Percentiles rank a stretch among this genome's conserved stretches.
These are phyloP conservation scores for Argyresthia goedartella DNA, from an alignment of 2,888 invertebrate genomes.

Conservation along the genomic window DNA sequence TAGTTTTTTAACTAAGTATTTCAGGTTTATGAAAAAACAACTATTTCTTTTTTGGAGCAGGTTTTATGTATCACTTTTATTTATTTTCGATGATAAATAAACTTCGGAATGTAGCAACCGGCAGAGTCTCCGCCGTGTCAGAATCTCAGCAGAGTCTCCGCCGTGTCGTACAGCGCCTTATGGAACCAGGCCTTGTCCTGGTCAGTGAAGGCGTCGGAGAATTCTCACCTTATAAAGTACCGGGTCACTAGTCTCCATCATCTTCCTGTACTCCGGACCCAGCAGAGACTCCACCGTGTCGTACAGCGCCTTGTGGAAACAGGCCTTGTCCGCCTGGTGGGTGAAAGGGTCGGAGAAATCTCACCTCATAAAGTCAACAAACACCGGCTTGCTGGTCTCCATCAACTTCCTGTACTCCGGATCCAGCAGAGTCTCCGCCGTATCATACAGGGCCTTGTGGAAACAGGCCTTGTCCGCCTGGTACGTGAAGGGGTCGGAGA, in stretches of 20 bases:
- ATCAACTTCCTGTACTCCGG: constrained; percentile 81
- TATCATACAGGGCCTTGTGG: constrained; percentile 77
- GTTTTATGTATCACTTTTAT: too few species aligned
- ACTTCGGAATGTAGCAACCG: too few species aligned
- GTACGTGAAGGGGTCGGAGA: constrained; percentile 64
- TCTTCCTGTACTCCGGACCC: constrained; percentile 79
- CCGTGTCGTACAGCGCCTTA: constrained; percentile 76
- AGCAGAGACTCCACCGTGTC: constrained; percentile 79
- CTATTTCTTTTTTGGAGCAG: too few species aligned
- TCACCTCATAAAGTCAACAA: constrained; percentile 94
- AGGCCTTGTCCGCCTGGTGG: constrained; percentile 82
- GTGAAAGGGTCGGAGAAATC: constrained; percentile 89
- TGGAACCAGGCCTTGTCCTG: constrained; percentile 90
- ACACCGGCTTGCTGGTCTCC: constrained; percentile 76
- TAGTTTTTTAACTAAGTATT: too few species aligned
- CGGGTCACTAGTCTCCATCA: constrained; percentile 75
- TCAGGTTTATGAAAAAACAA: too few species aligned
- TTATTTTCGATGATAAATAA: too few species aligned
- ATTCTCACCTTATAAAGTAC: constrained; percentile 93
- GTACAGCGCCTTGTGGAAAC: constrained; percentile 87
- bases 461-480: constrained; percentile 93
- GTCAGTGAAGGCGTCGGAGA: constrained; percentile 85
- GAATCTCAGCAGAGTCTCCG: constrained; percentile 80
- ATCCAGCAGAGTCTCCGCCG: constrained; percentile 81
- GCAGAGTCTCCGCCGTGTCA: constrained; percentile 76